A percentile compares a stretch with the other conserved stretches of the same genome.
phyloP scores from a whole-genome alignment of 1,140 invertebrate genomes.

The Galleria mellonella region DNA sequence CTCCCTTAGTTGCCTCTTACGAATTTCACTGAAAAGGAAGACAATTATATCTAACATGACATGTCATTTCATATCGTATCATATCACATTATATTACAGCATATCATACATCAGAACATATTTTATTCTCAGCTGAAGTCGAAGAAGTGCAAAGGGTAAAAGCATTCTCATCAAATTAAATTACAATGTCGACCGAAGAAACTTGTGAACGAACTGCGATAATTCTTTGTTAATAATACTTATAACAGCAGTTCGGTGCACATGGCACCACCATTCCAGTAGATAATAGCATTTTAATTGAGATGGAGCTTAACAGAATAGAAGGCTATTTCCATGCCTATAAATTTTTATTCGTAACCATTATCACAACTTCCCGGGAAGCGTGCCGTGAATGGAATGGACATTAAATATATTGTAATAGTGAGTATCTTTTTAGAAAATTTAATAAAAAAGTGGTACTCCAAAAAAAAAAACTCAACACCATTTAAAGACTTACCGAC shows the following conservation, averaged over 20 bases:
- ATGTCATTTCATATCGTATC: too few relatives aligned
- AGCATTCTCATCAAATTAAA: too few relatives aligned
- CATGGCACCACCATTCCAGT: constrained; percentile 22
- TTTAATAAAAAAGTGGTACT: too few relatives aligned
- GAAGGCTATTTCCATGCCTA: constrained; percentile 23
- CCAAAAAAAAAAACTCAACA: too few relatives aligned
- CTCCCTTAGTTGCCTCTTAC: too few relatives aligned
- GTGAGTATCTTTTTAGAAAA: neutral
- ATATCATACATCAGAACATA: too few relatives aligned
- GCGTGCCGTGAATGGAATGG: constrained; percentile 8
- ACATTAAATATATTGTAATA: constrained; percentile 8
- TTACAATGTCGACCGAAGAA: constrained; percentile 6
- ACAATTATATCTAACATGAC: too few relatives aligned
- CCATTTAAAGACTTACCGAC: too few relatives aligned
- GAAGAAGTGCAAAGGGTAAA: too few relatives aligned
- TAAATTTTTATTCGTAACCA: constrained; percentile 34
- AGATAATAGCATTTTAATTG: constrained; percentile 40
- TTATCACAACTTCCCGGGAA: constrained; percentile 17
- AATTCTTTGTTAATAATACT: constrained; percentile 31
- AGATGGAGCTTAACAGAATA: constrained; percentile 31
- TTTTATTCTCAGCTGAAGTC: too few relatives aligned
- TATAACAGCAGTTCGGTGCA: constrained; percentile 20
- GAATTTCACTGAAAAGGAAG: too few relatives aligned
- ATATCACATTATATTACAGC: too few relatives aligned
- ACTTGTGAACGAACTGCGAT: constrained; percentile 14